These are phyloP conservation scores for Drosophila lacteicornis DNA, from an alignment of 1,140 invertebrate genomes.

Conservation along the genomic window DNA sequence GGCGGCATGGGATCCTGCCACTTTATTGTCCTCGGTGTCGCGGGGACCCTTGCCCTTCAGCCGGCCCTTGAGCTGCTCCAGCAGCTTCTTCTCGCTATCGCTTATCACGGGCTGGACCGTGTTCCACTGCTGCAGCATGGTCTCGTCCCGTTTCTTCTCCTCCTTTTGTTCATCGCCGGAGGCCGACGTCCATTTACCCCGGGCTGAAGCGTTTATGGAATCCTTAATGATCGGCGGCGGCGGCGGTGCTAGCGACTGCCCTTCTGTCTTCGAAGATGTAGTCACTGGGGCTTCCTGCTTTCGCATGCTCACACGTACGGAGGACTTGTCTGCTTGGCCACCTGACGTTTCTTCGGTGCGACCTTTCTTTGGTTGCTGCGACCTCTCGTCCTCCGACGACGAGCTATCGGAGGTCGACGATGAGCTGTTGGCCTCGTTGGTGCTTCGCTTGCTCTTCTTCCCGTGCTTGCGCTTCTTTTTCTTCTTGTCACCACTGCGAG, in stretches of 20 bases:
- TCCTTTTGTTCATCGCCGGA: constrained; percentile 46
- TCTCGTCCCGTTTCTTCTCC: constrained; percentile 84
- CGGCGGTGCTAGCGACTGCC: constrained; percentile 46
- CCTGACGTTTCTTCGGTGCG: constrained; percentile 22
- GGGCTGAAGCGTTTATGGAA: constrained; percentile 57
- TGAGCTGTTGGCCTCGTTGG: constrained; percentile 69
- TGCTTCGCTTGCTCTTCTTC: constrained; percentile 86
- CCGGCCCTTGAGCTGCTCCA: constrained; percentile 87
- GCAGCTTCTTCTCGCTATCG: constrained; percentile 87
- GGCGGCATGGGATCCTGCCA: not conserved
- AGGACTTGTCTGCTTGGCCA: constrained; percentile 85
- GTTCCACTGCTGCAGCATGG: constrained; percentile 87
- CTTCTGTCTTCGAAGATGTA: constrained; percentile 9
- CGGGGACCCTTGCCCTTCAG: constrained; percentile 76
- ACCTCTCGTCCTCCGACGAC: constrained; percentile 84
- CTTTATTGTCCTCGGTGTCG: constrained; percentile 52
- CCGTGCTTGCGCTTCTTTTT: constrained; percentile 88
- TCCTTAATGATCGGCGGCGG: constrained; percentile 68
- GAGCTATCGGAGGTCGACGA: constrained; percentile 72
- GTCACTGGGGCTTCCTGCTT: constrained; percentile 86
- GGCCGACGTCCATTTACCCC: constrained; percentile 75
- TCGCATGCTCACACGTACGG: constrained; percentile 89
- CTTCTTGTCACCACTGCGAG: constrained; percentile 80
- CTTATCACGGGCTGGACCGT: constrained; percentile 86
- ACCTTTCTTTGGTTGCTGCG: constrained; percentile 82